These are phyloP conservation scores for Laticauda colubrina DNA, from an alignment of 2,113 vertebrate species.

Conservation along the genomic window DNA sequence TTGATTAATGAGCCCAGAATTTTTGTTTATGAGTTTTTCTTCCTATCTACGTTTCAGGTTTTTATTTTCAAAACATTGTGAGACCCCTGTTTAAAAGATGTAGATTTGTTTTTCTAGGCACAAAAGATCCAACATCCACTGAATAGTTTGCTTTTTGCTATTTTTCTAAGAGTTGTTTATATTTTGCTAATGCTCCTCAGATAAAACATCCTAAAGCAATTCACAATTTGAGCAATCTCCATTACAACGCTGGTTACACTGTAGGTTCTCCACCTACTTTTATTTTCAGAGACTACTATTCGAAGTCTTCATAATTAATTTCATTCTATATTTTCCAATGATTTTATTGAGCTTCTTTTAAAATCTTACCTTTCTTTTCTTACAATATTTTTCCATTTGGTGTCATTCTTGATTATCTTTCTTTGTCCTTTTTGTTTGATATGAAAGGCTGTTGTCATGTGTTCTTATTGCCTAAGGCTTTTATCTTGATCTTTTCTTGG, in stretches of 20 bases:
- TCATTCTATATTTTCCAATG: neutral
- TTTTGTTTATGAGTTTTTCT: neutral
- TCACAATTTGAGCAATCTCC: neutral
- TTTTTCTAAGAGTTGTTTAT: too few species aligned
- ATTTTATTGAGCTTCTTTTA: neutral
- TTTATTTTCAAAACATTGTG: conserved; percentile 21
- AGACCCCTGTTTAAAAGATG: neutral
- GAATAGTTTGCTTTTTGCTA: too few species aligned
- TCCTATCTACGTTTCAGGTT: neutral
- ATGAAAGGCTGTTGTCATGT: neutral
- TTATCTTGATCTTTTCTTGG: neutral
- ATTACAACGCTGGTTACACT: neutral
- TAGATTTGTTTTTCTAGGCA: neutral
- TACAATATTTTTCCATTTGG: neutral
- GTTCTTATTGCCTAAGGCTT: neutral
- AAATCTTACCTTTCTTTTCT: neutral
- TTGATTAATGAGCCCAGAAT: neutral
- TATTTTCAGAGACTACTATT: neutral
- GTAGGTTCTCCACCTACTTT: neutral
- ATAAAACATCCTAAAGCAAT: neutral
- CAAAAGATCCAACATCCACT: neutral
- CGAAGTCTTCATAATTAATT: neutral
- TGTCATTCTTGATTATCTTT: neutral
- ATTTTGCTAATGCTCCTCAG: too few species aligned
- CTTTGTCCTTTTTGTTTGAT: neutral